phyloP scores from a whole-genome alignment of 2,797 vertebrate genomes.

The Spinus pinus region DNA sequence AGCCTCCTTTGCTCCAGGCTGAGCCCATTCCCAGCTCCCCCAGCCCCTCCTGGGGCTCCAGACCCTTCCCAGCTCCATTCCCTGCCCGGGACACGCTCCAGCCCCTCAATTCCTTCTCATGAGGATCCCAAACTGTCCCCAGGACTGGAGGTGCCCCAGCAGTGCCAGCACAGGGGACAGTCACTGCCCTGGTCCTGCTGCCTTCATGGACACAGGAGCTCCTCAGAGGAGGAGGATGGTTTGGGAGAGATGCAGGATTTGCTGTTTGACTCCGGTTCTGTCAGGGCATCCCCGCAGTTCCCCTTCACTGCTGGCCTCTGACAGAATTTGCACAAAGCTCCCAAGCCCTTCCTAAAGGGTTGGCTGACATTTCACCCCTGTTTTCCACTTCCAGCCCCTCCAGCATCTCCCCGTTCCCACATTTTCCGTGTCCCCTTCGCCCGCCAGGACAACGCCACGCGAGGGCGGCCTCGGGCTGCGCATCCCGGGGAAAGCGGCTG shows the following conservation, averaged over 20 bases:
- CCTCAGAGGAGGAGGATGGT: background rate
- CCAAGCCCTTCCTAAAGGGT: accelerated
- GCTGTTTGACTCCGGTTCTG: background rate
- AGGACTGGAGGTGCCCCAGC: background rate
- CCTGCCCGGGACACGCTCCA: accelerated
- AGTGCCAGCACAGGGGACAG: background rate
- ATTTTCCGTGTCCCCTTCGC: background rate
- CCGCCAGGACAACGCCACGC: background rate
- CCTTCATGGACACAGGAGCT: accelerated
- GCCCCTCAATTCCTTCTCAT: accelerated
- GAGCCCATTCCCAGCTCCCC: background rate
- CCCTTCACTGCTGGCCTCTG: no score
- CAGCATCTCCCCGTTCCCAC: no score
- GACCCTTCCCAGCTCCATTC: accelerated
- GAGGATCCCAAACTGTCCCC: background rate
- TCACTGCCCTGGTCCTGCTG: background rate
- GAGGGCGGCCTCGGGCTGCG: background rate
- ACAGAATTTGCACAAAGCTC: background rate
- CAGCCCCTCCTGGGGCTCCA: background rate
- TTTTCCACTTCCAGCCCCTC: background rate
- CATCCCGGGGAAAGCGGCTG: background rate
- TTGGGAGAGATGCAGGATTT: background rate
- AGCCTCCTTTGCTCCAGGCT: background rate
- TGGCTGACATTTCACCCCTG: accelerated
- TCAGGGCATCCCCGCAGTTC: background rate